These are phyloP conservation scores for Wiebesia pumilae DNA, from an alignment of 1,140 invertebrate genomes.

Conservation along the genomic window DNA sequence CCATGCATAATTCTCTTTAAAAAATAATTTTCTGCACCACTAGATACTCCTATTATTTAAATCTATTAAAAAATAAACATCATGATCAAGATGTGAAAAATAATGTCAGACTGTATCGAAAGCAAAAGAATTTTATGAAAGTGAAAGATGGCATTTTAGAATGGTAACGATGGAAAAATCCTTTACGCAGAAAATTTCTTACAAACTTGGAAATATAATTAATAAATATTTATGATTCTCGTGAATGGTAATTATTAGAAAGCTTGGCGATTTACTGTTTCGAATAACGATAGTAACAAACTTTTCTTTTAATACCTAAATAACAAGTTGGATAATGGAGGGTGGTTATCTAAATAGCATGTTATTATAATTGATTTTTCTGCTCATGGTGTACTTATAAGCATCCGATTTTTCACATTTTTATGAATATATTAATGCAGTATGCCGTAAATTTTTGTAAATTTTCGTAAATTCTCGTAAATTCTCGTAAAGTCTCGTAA, in stretches of 20 bases:
- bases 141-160: neutral
- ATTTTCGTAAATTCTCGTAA: too few species aligned
- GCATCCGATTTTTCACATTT: neutral
- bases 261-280: neutral
- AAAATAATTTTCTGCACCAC: too few species aligned
- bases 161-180: neutral
- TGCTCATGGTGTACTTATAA: neutral
- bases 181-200: neutral
- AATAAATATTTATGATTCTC: neutral
- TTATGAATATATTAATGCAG: neutral
- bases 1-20: too few species aligned
- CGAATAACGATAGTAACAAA: neutral
- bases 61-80: neutral
- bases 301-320: neutral
- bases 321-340: conserved; percentile 1
- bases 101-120: neutral
- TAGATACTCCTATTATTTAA: too few species aligned
- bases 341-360: conserved; percentile 24
- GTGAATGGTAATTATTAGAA: neutral
- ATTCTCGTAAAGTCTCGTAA: too few species aligned
- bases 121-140: too few species aligned
- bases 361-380: conserved; percentile 18
- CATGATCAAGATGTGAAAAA: neutral
- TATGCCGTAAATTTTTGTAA: neutral
- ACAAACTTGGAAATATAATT: neutral